Evolutionary conservation across 2,888 invertebrate genomes (phyloP).

Genomic region (Ptilodon capucinus): DNA sequence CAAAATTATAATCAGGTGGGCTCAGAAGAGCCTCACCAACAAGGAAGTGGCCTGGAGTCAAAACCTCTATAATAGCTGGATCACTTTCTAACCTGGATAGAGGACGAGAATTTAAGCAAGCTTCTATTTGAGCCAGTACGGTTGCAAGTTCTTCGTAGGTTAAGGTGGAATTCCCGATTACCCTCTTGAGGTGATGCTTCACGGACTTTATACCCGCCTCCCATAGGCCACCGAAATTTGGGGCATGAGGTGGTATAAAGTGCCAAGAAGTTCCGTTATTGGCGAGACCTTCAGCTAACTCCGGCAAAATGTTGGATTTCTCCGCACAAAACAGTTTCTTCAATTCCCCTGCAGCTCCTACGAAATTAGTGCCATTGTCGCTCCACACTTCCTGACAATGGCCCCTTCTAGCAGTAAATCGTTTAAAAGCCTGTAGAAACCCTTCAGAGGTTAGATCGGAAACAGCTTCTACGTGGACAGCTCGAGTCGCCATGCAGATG

Average conservation of each 20-base stretch:
- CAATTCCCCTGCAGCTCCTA: background rate
- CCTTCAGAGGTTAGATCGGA: conserved; percentile 1
- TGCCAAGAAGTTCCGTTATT: background rate
- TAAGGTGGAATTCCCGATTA: background rate
- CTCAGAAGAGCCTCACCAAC: background rate
- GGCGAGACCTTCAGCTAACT: background rate
- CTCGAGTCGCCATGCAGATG: background rate
- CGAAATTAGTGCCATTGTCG: conserved; percentile 2
- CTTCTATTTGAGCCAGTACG: conserved; percentile 1
- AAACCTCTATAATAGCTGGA: background rate
- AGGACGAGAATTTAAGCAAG: conserved; percentile 3
- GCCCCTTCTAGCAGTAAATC: background rate
- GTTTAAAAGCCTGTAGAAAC: background rate
- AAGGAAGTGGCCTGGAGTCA: background rate
- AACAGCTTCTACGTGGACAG: background rate
- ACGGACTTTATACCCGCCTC: background rate
- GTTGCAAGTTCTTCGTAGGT: conserved; percentile 1
- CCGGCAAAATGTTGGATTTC: background rate
- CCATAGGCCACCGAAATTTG: conserved; percentile 1
- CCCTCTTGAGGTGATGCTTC: background rate
- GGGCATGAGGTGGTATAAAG: background rate
- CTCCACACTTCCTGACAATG: background rate
- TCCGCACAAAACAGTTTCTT: background rate
- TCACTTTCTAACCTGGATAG: background rate
- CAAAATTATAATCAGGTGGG: background rate